Conservation (phyloP, 2,113 vertebrate genomes). For the Prolemur simus region DNA sequence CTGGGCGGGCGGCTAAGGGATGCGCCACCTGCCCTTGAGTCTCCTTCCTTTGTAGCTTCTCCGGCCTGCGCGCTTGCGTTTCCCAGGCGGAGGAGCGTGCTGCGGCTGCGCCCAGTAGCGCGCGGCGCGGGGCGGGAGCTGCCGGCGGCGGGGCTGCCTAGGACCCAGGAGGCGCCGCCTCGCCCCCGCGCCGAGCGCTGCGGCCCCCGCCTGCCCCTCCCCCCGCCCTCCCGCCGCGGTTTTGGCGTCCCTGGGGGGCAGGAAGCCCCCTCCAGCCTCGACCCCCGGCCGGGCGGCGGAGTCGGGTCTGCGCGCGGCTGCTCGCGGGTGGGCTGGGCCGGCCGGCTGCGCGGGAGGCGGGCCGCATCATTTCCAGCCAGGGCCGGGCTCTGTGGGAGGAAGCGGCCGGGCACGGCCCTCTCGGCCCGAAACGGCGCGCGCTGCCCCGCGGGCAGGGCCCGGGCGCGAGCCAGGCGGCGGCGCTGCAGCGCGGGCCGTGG, state of each 20-base stretch:
- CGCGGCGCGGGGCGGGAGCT: neutral
- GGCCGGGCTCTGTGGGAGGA: neutral
- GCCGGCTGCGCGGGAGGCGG: neutral
- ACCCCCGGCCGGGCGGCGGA: neutral
- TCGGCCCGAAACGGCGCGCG: neutral
- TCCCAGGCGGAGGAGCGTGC: constrained; percentile 26
- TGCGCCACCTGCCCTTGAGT: constrained; percentile 67
- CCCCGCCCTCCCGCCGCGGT: neutral
- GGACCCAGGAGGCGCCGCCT: constrained; percentile 46
- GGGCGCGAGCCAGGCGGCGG: neutral
- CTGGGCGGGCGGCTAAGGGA: neutral
- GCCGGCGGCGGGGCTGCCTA: constrained; percentile 31
- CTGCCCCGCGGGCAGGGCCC: neutral
- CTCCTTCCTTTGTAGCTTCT: constrained; percentile 75
- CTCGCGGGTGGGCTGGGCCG: neutral
- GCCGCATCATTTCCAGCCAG: neutral
- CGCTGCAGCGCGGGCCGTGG: neutral
- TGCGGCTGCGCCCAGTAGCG: constrained; percentile 36
- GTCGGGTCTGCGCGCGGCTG: neutral
- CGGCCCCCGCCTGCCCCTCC: neutral
- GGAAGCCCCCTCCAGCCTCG: neutral
- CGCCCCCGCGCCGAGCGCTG: neutral
- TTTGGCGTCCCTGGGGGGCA: neutral
- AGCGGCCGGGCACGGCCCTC: neutral
- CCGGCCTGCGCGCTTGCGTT: neutral